Conservation (phyloP, 1,140 invertebrate species). For the Ptiloglossa arizonensis region DNA sequence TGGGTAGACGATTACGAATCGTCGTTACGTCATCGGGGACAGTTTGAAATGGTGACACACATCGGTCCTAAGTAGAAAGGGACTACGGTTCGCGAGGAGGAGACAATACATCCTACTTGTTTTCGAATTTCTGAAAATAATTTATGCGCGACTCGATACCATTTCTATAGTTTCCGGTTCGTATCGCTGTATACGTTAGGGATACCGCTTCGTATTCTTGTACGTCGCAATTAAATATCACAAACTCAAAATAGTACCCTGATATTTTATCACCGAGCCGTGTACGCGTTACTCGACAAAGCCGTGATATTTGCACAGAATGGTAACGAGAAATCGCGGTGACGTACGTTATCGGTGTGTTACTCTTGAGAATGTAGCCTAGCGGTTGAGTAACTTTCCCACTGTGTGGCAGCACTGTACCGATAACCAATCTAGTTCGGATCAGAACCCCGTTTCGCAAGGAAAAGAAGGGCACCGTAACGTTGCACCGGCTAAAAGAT, state of each 20-base stretch:
- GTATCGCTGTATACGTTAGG: too few species aligned
- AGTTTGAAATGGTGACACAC: constrained; percentile 56
- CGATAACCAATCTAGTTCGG: background rate
- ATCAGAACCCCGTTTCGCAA: constrained; percentile 16
- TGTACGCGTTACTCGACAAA: background rate
- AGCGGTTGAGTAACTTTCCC: background rate
- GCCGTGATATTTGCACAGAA: background rate
- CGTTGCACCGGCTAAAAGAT: background rate
- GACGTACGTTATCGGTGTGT: background rate
- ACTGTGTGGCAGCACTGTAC: constrained; percentile 44
- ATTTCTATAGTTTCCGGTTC: background rate
- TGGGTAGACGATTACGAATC: constrained; percentile 4
- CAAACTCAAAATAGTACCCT: too few species aligned
- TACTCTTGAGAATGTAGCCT: background rate
- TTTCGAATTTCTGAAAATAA: background rate
- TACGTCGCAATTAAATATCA: too few species aligned
- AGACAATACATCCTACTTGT: background rate
- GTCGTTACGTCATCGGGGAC: constrained; percentile 34
- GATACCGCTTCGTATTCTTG: too few species aligned
- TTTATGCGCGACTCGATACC: too few species aligned
- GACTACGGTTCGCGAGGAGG: background rate
- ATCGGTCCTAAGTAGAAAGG: constrained; percentile 35
- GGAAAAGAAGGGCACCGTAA: background rate
- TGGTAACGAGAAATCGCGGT: constrained; percentile 27
- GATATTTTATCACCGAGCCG: too few species aligned